Conservation (phyloP, 2,888 invertebrate genomes). For the Yponomeuta plumbellus region DNA sequence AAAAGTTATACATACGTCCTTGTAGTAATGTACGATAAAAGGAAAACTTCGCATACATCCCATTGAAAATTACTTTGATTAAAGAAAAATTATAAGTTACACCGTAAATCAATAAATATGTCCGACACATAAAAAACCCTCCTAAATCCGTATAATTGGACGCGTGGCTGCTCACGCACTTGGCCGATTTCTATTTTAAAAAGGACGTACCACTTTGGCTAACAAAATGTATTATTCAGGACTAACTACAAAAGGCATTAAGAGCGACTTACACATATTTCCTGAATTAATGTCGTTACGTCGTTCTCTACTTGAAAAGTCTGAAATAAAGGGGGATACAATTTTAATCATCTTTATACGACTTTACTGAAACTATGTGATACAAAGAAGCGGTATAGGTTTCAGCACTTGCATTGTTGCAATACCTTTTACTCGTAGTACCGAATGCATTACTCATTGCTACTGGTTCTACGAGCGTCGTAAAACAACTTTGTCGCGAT, state of each 20-base stretch:
- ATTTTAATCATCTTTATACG: slow-evolving; percentile 1
- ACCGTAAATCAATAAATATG: too few species aligned
- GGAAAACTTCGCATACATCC: too few species aligned
- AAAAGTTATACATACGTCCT: too few species aligned
- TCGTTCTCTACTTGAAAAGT: neutral
- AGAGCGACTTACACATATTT: neutral
- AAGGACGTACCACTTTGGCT: too few species aligned
- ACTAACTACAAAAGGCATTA: neutral
- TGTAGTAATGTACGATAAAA: too few species aligned
- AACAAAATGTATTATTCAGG: too few species aligned
- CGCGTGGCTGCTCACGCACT: too few species aligned
- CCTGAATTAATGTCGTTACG: neutral
- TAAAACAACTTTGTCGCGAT: neutral
- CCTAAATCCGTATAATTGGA: too few species aligned
- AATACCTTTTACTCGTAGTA: neutral
- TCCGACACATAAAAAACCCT: too few species aligned
- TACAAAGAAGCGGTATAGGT: neutral
- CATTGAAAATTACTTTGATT: too few species aligned
- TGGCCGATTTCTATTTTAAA: too few species aligned
- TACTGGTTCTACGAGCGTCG: neutral
- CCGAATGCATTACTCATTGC: neutral
- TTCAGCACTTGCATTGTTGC: neutral
- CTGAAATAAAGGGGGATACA: neutral
- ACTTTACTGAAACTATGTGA: neutral
- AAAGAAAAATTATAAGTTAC: too few species aligned